Base-by-base conservation (phyloP, 2,797 vertebrate genomes). In the Cottoperca gobio region DNA sequence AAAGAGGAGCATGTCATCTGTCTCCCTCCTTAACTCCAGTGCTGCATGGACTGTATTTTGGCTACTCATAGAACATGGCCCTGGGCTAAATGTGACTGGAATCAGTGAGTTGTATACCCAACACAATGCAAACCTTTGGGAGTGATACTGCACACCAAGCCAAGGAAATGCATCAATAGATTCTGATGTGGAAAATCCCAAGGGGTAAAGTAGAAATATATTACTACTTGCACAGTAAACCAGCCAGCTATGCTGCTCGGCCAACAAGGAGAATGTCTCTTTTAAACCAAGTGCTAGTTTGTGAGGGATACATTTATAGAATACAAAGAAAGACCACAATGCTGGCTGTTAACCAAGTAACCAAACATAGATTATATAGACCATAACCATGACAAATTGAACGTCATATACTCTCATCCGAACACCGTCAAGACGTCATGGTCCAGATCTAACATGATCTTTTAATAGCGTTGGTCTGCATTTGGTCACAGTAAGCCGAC, bases 31-130 rank as follows among this genome's bases (percentile, higher is more conserved):
- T 84, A 82, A 79, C 68, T 58, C 63, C 40, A 70, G 31, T 40
- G 37, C 78, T 42, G 73, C 77, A 68, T 88, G 74, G 77, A 75
- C 73, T 79, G 77, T 85, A 84, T 83, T 85, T 83, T 82, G 81
- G 82, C 69, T 78, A 79, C 72, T 74, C 71, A 72, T 75, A 70
- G 70, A 84, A 82, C 43, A 74, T 52, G 60, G 64, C 83, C 81
- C n/a, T 24, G 40, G 85, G 83, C 68, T 85, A 84, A 89, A 67
- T 86, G 84, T 86, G 88, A 87, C 82, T 81, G 73, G 73, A 90
- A 82, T 91, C 82, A 82, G 45, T 73, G 78, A 89, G 82, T 76
- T 89, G 76, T 84, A 81, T 87, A 84, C 77, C 84, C 75, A 83
- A 79, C 76, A 85, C 81, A 88, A 79, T 66, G 76, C 78, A 88